These are phyloP conservation scores for Tragelaphus imberbis DNA, from an alignment of 2,113 vertebrate genomes.

Conservation along the genomic window DNA sequence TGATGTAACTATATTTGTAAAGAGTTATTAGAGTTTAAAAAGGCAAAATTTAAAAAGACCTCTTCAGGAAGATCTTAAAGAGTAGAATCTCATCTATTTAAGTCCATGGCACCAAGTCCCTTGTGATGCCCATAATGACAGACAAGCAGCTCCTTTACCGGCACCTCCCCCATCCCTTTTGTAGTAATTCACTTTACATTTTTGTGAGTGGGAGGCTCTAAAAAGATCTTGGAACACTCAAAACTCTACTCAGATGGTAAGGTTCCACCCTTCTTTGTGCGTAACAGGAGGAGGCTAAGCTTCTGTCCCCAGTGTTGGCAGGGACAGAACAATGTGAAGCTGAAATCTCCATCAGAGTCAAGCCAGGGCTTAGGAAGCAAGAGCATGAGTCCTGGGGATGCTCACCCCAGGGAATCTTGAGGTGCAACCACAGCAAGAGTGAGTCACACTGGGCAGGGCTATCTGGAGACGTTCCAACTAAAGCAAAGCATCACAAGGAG, in stretches of 20 bases:
- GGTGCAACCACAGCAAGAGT: rapidly evolving
- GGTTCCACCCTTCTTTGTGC: neutral
- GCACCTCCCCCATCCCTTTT: rapidly evolving
- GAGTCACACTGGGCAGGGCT: neutral
- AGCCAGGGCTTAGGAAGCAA: neutral
- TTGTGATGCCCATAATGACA: neutral
- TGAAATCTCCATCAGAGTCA: neutral
- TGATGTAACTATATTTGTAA: neutral
- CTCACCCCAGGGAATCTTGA: neutral
- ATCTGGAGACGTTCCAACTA: neutral
- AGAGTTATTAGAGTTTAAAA: neutral
- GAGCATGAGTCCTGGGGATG: neutral
- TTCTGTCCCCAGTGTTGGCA: neutral
- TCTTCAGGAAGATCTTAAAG: neutral
- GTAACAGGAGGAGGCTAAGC: neutral
- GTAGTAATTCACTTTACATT: neutral
- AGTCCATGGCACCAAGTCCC: neutral
- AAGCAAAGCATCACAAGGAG: neutral
- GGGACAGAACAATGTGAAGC: neutral
- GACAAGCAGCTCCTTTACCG: neutral
- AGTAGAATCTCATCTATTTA: neutral
- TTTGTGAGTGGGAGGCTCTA: neutral
- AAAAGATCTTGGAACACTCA: neutral
- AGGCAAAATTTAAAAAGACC: neutral
- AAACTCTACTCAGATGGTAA: neutral